A percentile compares a stretch with the other conserved stretches of the same genome.
Evolutionary conservation across 2,888 invertebrate species (phyloP).

Genomic region (Eristalis pertinax): DNA sequence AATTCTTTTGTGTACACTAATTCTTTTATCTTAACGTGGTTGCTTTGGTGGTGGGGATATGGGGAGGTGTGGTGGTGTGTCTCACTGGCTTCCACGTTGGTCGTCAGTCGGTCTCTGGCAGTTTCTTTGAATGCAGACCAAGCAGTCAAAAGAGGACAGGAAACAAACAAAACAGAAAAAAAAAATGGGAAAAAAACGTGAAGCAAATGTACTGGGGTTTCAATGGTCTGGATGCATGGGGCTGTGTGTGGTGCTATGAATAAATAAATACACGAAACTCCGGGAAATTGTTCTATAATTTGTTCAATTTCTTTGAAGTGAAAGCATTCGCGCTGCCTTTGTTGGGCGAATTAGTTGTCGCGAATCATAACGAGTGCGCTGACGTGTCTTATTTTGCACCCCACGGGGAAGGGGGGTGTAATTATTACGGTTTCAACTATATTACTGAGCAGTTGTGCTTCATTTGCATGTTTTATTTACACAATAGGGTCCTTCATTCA

Average conservation of each 20-base stretch:
- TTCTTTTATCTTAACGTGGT: slow-evolving; percentile 14
- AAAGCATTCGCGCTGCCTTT: background rate
- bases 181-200: too few relatives aligned
- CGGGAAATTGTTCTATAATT: background rate
- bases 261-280: slow-evolving; percentile 1
- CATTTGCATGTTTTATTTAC: background rate
- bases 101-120: background rate
- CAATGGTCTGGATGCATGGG: background rate
- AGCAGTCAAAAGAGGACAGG: background rate
- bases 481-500: background rate
- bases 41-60: background rate
- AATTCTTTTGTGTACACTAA: slow-evolving; percentile 27
- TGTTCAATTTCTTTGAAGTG: background rate
- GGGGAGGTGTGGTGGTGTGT: background rate
- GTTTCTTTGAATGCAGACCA: background rate
- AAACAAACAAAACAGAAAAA: background rate
- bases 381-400: background rate
- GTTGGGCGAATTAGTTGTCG: background rate
- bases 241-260: background rate
- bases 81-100: background rate
- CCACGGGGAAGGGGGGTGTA: background rate
- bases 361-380: background rate
- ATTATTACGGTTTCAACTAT: background rate
- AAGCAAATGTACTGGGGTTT: background rate
- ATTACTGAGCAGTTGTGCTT: background rate